Evolutionary conservation across 2,113 vertebrate genomes (phyloP).

Genomic region (Polyodon spathula): DNA sequence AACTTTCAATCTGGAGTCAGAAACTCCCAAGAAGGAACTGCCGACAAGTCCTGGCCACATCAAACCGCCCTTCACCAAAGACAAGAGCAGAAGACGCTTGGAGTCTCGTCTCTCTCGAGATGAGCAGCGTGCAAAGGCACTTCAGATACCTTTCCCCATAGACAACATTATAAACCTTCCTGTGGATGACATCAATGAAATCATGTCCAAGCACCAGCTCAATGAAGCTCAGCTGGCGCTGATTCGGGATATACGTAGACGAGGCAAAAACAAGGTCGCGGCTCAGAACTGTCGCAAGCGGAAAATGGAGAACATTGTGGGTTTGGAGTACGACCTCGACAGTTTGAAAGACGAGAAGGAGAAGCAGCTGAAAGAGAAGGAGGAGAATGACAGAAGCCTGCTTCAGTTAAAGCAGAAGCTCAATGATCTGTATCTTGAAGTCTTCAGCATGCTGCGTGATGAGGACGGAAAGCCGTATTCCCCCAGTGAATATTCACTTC

Average conservation of each 20-base stretch:
- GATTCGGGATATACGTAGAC: conserved; percentile 88
- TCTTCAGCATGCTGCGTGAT: conserved; percentile 84
- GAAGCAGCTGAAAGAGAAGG: conserved; percentile 74
- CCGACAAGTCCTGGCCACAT: conserved; percentile 52
- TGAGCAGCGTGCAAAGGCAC: conserved; percentile 83
- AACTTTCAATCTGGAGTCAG: conserved; percentile 26
- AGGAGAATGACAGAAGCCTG: conserved; percentile 66
- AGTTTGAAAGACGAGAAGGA: conserved; percentile 88
- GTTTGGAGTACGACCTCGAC: conserved; percentile 82
- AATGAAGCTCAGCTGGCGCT: conserved; percentile 83
- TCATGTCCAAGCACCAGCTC: conserved; percentile 93
- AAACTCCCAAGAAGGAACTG: conserved; percentile 51
- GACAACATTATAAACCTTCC: conserved; percentile 90
- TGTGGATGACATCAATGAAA: conserved; percentile 91
- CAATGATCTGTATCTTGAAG: conserved; percentile 79
- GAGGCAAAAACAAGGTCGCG: conserved; percentile 97
- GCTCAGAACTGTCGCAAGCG: conserved; percentile 97
- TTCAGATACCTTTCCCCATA: conserved; percentile 86
- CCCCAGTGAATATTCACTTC: conserved; percentile 81
- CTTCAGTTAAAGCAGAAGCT: conserved; percentile 79
- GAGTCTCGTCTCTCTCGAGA: conserved; percentile 87
- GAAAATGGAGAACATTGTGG: conserved; percentile 95
- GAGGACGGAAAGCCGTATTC: conserved; percentile 85
- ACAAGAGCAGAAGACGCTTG: conserved; percentile 63
- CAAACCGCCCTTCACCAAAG: conserved; percentile 73